Evolutionary conservation across 2,113 vertebrate species (phyloP).

Genomic region (Phalacrocorax carbo): DNA sequence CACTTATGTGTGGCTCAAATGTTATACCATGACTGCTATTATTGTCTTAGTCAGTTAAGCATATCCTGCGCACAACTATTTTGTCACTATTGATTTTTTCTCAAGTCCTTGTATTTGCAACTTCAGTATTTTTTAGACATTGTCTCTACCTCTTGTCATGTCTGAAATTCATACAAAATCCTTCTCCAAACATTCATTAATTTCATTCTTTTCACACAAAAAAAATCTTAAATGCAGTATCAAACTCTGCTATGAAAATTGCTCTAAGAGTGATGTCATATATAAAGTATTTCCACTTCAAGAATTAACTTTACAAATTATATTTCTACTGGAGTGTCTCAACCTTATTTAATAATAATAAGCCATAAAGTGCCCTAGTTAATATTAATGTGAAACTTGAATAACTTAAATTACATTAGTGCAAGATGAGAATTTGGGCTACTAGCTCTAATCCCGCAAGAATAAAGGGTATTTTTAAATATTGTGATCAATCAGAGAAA

Average conservation of each 20-base stretch:
- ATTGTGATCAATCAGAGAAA: too few species aligned
- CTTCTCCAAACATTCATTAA: neutral
- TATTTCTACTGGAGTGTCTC: neutral
- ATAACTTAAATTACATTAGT: neutral
- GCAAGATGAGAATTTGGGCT: neutral
- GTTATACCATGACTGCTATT: neutral
- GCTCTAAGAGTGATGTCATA: neutral
- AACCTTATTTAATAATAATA: slow-evolving; percentile 35
- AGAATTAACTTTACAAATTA: neutral
- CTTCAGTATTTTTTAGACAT: neutral
- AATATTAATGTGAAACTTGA: slow-evolving; percentile 23
- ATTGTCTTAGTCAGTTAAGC: neutral
- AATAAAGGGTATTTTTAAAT: neutral
- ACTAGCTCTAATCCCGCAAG: neutral
- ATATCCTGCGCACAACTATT: neutral
- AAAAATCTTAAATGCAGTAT: neutral
- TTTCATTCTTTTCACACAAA: neutral
- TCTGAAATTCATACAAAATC: neutral
- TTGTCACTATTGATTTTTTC: neutral
- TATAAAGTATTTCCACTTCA: slow-evolving; percentile 3
- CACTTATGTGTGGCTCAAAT: neutral
- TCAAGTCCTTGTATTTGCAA: neutral
- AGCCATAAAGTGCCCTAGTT: neutral
- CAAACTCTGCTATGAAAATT: neutral
- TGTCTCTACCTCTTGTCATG: neutral